Evolutionary conservation across 2,888 invertebrate species (phyloP), one percentile per base, ranked within the genome.

Genomic region (Serripes groenlandicus): DNA sequence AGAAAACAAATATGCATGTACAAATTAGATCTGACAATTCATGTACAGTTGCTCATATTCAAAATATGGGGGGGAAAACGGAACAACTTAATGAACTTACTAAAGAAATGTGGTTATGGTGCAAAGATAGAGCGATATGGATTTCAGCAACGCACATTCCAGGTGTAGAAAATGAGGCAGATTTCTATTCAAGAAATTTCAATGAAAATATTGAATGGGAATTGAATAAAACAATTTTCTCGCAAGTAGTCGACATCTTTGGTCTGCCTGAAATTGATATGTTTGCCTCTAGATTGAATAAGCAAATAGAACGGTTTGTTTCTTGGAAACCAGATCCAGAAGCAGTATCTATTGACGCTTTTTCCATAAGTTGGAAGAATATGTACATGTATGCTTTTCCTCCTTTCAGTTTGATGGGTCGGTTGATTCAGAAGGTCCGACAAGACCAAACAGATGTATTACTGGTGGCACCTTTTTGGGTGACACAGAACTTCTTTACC

Each of bases 401-500:
- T n/a, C 78, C 69, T 78, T 73, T 78, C 78, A 78, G 78, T 52
- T 58, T 66, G 52, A 37, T 74, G 28, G 74, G 42, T 28, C 66
- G 73, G 35, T 23, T 74, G 23, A n/a, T 79, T 49, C 69, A 73
- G 69, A 79, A 74, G 64, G 23, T 49, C n/a, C 35, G 74, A 62
- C 58, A 74, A 54, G 79, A 74, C 42, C 56, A 60, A 23, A 70
- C 79, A 79, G 70, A 79, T 35, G 54, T 52, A 35, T 54, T 79
- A 52, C 62, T 79, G 74, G 75, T 79, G 79, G 70, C 70, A 37
- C 74, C 74, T 52, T 52, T 74, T 32, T 74, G 74, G 73, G 28
- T 68, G 49, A 68, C 73, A n/a, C 78, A 78, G 74, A 78, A 73
- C 35, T 73, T 37, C n/a, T 78, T 58, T 49, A 73, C 74, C 37